Evolutionary conservation across 2,888 invertebrate genomes (phyloP), one percentile per base, ranked within the genome.

Genomic region (Lasioglossum vierecki): DNA sequence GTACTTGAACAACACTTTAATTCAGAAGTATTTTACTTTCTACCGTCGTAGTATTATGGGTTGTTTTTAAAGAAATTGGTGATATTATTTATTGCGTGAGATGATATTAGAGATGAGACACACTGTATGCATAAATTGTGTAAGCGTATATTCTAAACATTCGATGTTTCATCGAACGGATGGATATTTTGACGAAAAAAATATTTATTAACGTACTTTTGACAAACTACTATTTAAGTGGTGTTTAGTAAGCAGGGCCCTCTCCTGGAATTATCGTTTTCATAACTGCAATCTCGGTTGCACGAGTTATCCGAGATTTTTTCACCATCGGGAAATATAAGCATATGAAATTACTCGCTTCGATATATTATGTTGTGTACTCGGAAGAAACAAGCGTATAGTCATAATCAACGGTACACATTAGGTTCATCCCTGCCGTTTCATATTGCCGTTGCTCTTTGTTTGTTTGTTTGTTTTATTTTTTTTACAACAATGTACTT

Each of bases 401-500:
- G 70, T 71, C 26, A 18, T 79, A 53, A 18, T 57, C 26, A 44
- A 75, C 22, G 53, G 26, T 72, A 79, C 44, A 53, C 57, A 11
- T n/a, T 35, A 53, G n/a, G 72, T 83, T 83, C 30, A 63, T 83
- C 79, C 72, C 66, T 84, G 84, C 76, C 22, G 49, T 53, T 53
- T 53, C 49, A 84, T 66, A 72, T 75, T 46, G 18, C 57, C 76
- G 53, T 79, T 79, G 41, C 66, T 76, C 57, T 60, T 26, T 76
- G 30, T 63, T 63, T 63, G 15, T 63, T 63, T 63, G 15, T 63
- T 63, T 63, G 18, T 63, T 63, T 63, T 30, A 30, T 22, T 68
- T 68, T 68, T 75, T 84, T 75, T 76, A 71, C 46, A 44, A 66
- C n/a, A 79, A 41, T 84, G 35, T 84, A 79, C 84, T 84, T 76